phyloP scores from a whole-genome alignment of 2,888 invertebrate species.

The Caenorhabditis japonica region DNA sequence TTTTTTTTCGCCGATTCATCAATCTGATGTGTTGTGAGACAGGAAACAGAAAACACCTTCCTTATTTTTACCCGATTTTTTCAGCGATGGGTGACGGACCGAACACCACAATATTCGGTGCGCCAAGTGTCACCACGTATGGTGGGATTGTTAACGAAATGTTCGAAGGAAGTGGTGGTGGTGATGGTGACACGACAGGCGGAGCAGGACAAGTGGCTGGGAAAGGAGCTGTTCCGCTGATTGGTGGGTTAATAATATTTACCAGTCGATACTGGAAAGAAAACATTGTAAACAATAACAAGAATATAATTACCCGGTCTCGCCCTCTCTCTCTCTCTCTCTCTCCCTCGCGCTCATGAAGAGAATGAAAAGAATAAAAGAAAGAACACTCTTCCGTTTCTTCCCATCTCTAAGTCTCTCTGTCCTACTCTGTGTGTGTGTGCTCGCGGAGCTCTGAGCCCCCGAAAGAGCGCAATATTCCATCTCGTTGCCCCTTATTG shows the following conservation, averaged over 20 bases:
- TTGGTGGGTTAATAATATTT: conserved; percentile 34
- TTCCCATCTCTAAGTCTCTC: too few relatives aligned
- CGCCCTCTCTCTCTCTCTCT: too few relatives aligned
- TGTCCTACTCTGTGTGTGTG: too few relatives aligned
- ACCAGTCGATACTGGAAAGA: not conserved
- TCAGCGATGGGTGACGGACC: conserved; percentile 2
- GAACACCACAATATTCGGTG: not conserved
- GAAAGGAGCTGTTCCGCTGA: conserved; percentile 31
- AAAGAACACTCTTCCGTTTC: too few relatives aligned
- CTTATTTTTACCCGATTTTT: not conserved
- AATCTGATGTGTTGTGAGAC: too few relatives aligned
- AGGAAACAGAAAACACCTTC: too few relatives aligned
- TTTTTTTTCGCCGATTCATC: conserved; percentile 1
- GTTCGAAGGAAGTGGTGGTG: conserved; percentile 43
- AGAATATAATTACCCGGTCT: too few relatives aligned
- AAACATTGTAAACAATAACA: not conserved
- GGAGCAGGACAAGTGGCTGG: conserved; percentile 9
- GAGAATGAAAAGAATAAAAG: too few relatives aligned
- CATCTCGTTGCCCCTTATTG: too few relatives aligned
- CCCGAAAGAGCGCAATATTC: too few relatives aligned
- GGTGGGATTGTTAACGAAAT: conserved; percentile 67
- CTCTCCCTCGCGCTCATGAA: too few relatives aligned
- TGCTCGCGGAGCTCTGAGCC: too few relatives aligned
- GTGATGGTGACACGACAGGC: conserved; percentile 13
- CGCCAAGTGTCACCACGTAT: conserved; percentile 48